phyloP scores from a whole-genome alignment of 2,888 invertebrate genomes.

The Antheraea yamamai region DNA sequence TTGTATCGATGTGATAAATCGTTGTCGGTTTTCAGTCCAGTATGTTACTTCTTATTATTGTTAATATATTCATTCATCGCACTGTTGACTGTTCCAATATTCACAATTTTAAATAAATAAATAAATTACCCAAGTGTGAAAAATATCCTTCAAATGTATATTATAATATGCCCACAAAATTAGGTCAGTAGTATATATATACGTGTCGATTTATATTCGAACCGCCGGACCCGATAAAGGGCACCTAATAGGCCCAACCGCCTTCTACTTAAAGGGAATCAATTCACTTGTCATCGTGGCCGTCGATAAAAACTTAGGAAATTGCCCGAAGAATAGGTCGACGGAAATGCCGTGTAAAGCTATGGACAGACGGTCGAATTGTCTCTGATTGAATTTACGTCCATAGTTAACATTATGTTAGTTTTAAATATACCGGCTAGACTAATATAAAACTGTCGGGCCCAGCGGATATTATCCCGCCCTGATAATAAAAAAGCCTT shows the following conservation, averaged over 20 bases:
- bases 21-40: too few species aligned
- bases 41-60: too few species aligned
- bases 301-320: conserved; percentile 41
- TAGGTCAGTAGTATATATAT: conserved; percentile 20
- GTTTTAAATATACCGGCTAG: too few species aligned
- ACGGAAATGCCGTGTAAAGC: conserved; percentile 15
- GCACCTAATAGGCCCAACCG: conserved; percentile 18
- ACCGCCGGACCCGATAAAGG: conserved; percentile 7
- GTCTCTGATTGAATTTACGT: not conserved
- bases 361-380: not conserved
- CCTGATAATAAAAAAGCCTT: too few species aligned
- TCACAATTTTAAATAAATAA: not conserved
- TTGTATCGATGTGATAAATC: too few species aligned
- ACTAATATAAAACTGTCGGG: too few species aligned
- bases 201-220: conserved; percentile 23
- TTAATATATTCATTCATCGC: too few species aligned
- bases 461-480: too few species aligned
- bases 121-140: not conserved
- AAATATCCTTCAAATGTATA: not conserved
- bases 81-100: too few species aligned
- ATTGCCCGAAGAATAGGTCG: conserved; percentile 24
- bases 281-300: conserved; percentile 46
- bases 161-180: conserved; percentile 3
- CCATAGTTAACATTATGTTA: not conserved
- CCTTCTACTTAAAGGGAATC: conserved; percentile 43